phyloP scores from a whole-genome alignment of 1,140 invertebrate species.

The Drosophila arawakana region DNA sequence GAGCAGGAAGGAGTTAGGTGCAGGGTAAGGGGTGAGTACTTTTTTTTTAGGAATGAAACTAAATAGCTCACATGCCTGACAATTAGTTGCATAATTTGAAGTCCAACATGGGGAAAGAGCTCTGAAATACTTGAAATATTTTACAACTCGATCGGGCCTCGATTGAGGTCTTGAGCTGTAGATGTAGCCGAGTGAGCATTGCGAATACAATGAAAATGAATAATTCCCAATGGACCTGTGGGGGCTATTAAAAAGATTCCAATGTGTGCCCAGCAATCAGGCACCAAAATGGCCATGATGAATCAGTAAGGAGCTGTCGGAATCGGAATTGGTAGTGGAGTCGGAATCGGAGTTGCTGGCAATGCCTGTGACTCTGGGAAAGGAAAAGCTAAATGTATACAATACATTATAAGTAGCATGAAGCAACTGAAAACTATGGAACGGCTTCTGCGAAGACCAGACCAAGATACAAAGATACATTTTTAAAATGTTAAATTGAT shows the following conservation, averaged over 20 bases:
- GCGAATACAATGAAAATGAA: conserved; percentile 74
- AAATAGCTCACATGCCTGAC: conserved; percentile 67
- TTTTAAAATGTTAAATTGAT: conserved; percentile 82
- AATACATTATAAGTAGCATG: conserved; percentile 61
- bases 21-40: not conserved
- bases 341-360: conserved; percentile 2
- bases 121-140: conserved; percentile 69
- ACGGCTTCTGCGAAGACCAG: conserved; percentile 70
- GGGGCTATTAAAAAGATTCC: conserved; percentile 80
- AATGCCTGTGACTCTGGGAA: not conserved
- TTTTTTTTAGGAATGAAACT: conserved; percentile 46
- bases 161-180: not conserved
- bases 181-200: not conserved
- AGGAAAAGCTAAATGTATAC: conserved; percentile 74
- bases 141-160: conserved; percentile 59
- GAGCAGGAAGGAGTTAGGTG: not conserved
- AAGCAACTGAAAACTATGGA: conserved; percentile 46
- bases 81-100: conserved; percentile 79
- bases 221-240: conserved; percentile 74
- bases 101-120: conserved; percentile 14
- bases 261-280: conserved; percentile 67
- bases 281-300: conserved; percentile 63
- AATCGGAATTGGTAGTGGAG: not conserved
- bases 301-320: conserved; percentile 54
- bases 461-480: conserved; percentile 79